phyloP scores from a whole-genome alignment of 1,140 invertebrate species.

The Armadillidium nasatum region DNA sequence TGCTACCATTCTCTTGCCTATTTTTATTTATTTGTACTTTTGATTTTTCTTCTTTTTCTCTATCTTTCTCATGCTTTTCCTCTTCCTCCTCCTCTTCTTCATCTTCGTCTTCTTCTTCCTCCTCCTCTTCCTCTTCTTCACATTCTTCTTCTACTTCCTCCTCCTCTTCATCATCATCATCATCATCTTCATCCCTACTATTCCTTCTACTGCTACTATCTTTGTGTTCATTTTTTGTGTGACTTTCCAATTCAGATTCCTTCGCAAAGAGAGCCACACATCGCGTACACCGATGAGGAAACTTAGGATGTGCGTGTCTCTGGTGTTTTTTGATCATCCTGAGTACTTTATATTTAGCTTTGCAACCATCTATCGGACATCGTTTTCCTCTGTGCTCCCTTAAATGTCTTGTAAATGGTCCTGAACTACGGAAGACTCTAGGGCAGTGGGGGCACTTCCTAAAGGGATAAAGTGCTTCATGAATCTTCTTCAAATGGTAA shows the following conservation, averaged over 20 bases:
- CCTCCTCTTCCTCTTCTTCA: background rate
- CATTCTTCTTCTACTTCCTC: conserved; percentile 37
- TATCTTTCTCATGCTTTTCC: no score
- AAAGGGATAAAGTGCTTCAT: conserved; percentile 43
- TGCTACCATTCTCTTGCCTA: no score
- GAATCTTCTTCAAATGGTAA: conserved; percentile 43
- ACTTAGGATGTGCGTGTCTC: conserved; percentile 36
- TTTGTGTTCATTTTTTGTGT: conserved; percentile 30
- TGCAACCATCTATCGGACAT: conserved; percentile 39
- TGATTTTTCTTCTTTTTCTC: conserved; percentile 21
- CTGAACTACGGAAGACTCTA: conserved; percentile 41
- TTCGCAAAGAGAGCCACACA: conserved; percentile 36
- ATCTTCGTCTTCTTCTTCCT: no score
- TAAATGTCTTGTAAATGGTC: conserved; percentile 39
- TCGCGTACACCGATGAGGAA: conserved; percentile 33
- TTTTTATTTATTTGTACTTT: background rate
- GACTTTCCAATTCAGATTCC: conserved; percentile 35
- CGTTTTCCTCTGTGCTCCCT: conserved; percentile 34
- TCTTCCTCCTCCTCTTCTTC: no score
- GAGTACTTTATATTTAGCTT: conserved; percentile 38
- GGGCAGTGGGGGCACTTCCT: conserved; percentile 40
- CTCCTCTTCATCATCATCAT: conserved; percentile 34
- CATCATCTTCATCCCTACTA: conserved; percentile 28
- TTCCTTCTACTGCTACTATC: conserved; percentile 12
- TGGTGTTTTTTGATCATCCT: conserved; percentile 41